These are phyloP conservation scores for Leptothorax acervorum DNA, from an alignment of 2,888 invertebrate genomes.

Conservation along the genomic window DNA sequence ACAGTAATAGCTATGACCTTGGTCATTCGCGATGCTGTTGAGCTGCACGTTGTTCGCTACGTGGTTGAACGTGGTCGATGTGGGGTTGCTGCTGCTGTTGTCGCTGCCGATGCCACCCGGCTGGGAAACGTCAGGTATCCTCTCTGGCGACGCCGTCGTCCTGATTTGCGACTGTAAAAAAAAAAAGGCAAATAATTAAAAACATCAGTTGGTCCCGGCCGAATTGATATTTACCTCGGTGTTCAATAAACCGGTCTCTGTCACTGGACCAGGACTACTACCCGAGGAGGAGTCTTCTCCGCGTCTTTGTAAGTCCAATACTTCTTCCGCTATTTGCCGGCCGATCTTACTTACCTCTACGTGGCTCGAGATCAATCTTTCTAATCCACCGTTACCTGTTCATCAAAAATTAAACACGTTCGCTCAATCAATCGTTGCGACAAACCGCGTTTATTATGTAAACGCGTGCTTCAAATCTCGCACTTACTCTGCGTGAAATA, in stretches of 20 bases:
- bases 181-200: slow-evolving; percentile 7
- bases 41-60: slow-evolving; percentile 86
- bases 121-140: slow-evolving; percentile 73
- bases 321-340: slow-evolving; percentile 93
- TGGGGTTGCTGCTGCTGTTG: slow-evolving; percentile 76
- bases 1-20: slow-evolving; percentile 84
- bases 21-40: slow-evolving; percentile 85
- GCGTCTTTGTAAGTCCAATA: slow-evolving; percentile 88
- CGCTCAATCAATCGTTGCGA: not conserved
- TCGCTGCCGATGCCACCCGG: slow-evolving; percentile 67
- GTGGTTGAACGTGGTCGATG: slow-evolving; percentile 79
- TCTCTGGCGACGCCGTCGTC: slow-evolving; percentile 81
- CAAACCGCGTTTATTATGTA: not conserved
- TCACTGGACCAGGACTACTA: slow-evolving; percentile 83
- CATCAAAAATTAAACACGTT: not conserved
- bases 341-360: slow-evolving; percentile 95
- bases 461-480: not conserved
- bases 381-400: slow-evolving; percentile 88
- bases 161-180: slow-evolving; percentile 67
- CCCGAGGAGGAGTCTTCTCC: slow-evolving; percentile 86
- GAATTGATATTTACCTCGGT: slow-evolving; percentile 80
- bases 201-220: not conserved
- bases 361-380: slow-evolving; percentile 91
- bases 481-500: slow-evolving; percentile 87
- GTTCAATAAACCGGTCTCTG: slow-evolving; percentile 83